Conservation (phyloP, 2,888 invertebrate species). For the Hedya salicella region DNA sequence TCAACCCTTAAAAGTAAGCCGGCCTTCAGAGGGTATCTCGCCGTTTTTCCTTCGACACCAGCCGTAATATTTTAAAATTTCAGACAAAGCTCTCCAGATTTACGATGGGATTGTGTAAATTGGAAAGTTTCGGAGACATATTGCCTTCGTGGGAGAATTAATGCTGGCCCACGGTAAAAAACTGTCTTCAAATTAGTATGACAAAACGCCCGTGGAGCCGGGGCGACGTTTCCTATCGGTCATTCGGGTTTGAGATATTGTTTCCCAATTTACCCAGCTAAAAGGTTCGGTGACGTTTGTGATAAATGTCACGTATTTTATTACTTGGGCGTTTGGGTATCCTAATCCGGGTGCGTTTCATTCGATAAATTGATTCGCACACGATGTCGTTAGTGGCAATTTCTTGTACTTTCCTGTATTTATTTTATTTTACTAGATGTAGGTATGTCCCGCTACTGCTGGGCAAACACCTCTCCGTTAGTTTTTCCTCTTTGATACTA, state of each 20-base stretch:
- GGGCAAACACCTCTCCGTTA: too few species aligned
- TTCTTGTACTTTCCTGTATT: too few species aligned
- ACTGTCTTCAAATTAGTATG: conserved; percentile 43
- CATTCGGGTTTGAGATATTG: conserved; percentile 55
- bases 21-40: conserved; percentile 52
- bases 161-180: conserved; percentile 51
- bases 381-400: not conserved
- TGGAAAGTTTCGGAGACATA: conserved; percentile 73
- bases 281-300: conserved; percentile 39
- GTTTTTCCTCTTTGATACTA: too few species aligned
- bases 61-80: conserved; percentile 72
- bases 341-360: conserved; percentile 19
- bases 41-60: conserved; percentile 54
- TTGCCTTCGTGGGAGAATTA: conserved; percentile 61
- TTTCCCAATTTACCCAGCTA: conserved; percentile 40
- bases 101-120: conserved; percentile 75
- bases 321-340: conserved; percentile 34
- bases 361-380: conserved; percentile 25
- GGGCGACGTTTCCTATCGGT: conserved; percentile 47
- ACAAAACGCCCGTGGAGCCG: conserved; percentile 41
- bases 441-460: too few species aligned
- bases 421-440: too few species aligned
- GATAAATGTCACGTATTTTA: conserved; percentile 41
- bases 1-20: conserved; percentile 65
- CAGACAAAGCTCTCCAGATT: conserved; percentile 71